Evolutionary conservation across 2,888 invertebrate genomes (phyloP), one percentile per base, ranked within the genome.

Genomic region (Drosophila yooni): DNA sequence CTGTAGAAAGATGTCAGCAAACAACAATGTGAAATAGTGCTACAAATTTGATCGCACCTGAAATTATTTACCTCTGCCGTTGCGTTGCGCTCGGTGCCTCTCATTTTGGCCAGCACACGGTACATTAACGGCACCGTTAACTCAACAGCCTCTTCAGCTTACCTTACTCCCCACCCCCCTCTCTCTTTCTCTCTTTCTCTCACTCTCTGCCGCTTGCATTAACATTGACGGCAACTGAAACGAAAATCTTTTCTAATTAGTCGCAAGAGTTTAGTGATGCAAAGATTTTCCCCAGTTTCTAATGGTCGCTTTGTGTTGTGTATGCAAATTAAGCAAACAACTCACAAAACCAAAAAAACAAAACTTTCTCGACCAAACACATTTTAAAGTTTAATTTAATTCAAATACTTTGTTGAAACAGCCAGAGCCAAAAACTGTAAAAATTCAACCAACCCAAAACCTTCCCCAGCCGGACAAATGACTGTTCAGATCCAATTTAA

Each of bases 361-460:
- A 75, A 82, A 82, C 87, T 88, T 88, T 88, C 87, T 79, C 86
- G 72, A 56, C 79, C 74, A 85, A 82, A 66, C 29, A 68, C 58
- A 74, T 56, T 80, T 88, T 79, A 76, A 81, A 77, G 69, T 81
- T 74, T 79, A 88, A 86, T 88, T 85, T 85, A 88, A 86, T 88
- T 86, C 85, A 83, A 86, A 79, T 83, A 81, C 69, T 76, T 78
- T 79, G 78, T 78, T 78, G 70, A 76, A 73, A 74, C 81, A 83
- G 69, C 73, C 64, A 74, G 52, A 76, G 86, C 71, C 75, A 50
- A 65, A 64, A 68, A 68, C 66, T 68, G 68, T 68, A 52, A 52
- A 66, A 61, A 53, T 33, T 15, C 38, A 18, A 18, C 38, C 38
- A 38, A 84, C 64, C 61, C 59, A 46, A 56, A 62, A 59, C 52